A percentile compares a stretch with the other conserved stretches of the same genome.
Conservation (phyloP, 2,113 vertebrate species). For the Vombatus ursinus region DNA sequence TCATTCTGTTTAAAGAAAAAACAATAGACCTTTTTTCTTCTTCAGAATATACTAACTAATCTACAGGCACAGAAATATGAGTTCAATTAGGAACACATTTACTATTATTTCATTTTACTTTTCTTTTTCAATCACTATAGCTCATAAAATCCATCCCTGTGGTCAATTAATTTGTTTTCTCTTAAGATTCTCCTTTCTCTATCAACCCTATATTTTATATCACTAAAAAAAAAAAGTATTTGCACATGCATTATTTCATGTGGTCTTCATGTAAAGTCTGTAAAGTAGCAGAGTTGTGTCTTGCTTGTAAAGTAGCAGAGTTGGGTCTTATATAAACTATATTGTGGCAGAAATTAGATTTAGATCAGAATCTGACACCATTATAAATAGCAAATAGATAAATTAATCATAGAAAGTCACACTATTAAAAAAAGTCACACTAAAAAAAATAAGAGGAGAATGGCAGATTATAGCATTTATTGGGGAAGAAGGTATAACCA, state of each 20-base stretch:
- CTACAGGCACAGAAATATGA: not conserved
- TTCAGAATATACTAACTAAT: not conserved
- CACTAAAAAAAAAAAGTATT: not conserved
- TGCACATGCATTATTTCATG: not conserved
- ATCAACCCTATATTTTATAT: not conserved
- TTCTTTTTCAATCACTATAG: not conserved
- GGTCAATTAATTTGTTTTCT: not conserved
- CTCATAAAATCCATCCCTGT: not conserved
- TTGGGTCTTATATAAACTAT: not conserved
- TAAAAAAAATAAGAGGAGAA: not conserved
- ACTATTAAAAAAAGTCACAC: not conserved
- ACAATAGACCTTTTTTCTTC: not conserved
- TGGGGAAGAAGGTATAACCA: not conserved
- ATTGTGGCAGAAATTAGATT: not conserved
- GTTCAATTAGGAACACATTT: conserved; percentile 19
- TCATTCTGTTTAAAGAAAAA: conserved; percentile 21
- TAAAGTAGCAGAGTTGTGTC: not conserved
- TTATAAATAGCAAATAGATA: not conserved
- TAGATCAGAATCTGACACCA: not conserved
- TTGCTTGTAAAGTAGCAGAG: not conserved
- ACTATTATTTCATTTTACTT: not conserved
- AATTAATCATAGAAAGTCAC: not conserved
- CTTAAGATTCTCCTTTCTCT: not conserved
- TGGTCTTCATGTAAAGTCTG: not conserved
- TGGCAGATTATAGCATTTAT: not conserved